These are phyloP conservation scores for Tenualosa thibaudeaui DNA, from an alignment of 2,797 vertebrate species.

Conservation along the genomic window DNA sequence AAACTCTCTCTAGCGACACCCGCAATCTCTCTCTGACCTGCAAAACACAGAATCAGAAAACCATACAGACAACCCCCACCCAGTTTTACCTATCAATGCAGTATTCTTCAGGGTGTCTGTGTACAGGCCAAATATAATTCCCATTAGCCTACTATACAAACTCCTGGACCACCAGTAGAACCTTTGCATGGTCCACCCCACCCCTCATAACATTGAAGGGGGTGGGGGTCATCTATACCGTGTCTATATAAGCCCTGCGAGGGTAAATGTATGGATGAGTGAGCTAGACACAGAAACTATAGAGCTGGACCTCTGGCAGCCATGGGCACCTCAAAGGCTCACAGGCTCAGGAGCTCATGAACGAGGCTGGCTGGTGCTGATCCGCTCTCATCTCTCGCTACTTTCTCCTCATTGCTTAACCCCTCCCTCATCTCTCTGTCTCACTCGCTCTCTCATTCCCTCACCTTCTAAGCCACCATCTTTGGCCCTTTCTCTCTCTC, in stretches of 20 bases:
- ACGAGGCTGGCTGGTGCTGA: neutral
- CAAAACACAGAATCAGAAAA: slow-evolving; percentile 12
- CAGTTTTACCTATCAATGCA: neutral
- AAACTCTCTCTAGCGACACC: slow-evolving; percentile 97
- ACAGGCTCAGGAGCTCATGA: too few species aligned
- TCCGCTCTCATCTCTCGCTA: neutral
- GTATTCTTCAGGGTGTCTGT: neutral
- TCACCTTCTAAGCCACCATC: neutral
- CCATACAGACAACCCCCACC: too few species aligned
- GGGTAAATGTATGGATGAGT: neutral
- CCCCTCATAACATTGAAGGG: too few species aligned
- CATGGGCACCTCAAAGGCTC: neutral
- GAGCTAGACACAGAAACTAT: neutral
- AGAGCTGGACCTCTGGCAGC: neutral
- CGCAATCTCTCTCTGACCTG: slow-evolving; percentile 97
- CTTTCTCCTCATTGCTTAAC: slow-evolving; percentile 16
- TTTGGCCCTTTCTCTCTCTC: neutral
- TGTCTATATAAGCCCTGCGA: neutral
- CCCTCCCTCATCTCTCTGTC: neutral
- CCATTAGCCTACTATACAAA: too few species aligned
- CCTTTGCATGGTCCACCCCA: too few species aligned
- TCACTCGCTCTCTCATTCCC: neutral
- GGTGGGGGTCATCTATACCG: too few species aligned
- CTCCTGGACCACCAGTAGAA: too few species aligned
- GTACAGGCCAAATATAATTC: too few species aligned